Percentiles rank a stretch among this genome's conserved stretches.
phyloP scores from a whole-genome alignment of 2,797 vertebrate genomes.

The Chromobotia macracanthus region DNA sequence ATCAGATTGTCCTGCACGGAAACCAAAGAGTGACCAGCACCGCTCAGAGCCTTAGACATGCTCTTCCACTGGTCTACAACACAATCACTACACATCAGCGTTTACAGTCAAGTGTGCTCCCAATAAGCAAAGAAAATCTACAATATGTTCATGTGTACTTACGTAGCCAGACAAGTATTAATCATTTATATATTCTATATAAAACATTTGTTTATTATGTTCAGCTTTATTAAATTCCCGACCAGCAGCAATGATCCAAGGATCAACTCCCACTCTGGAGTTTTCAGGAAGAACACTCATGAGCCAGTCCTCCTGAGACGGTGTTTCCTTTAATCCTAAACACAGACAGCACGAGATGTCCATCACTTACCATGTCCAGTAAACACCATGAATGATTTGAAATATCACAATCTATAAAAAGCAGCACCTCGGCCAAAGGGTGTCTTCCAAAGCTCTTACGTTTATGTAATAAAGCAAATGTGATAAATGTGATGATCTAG shows the following conservation, averaged over 20 bases:
- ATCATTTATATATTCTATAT: too few species aligned
- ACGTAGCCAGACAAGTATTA: too few species aligned
- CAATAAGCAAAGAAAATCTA: too few species aligned
- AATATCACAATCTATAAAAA: neutral
- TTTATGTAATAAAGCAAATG: neutral
- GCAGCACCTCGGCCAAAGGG: neutral
- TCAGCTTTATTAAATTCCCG: slow-evolving; percentile 53
- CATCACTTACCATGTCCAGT: neutral
- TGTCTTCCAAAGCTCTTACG: neutral
- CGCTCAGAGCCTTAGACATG: slow-evolving; percentile 87
- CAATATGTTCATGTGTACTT: too few species aligned
- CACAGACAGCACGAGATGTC: neutral
- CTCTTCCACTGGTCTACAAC: slow-evolving; percentile 95
- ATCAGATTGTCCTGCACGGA: slow-evolving; percentile 92
- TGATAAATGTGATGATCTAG: neutral
- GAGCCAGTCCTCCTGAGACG: slow-evolving; percentile 95
- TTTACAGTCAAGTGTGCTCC: too few species aligned
- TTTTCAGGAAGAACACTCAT: slow-evolving; percentile 93
- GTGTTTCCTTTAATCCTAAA: slow-evolving; percentile 93
- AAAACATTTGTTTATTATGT: too few species aligned
- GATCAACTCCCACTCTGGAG: slow-evolving; percentile 95
- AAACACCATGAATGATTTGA: neutral
- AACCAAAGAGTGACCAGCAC: slow-evolving; percentile 90
- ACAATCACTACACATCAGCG: neutral
- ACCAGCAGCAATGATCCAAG: slow-evolving; percentile 95